Evolutionary conservation across 92 coral and sea anemone species (phyloP).

Genomic region (Anthopleura xanthogrammica): DNA sequence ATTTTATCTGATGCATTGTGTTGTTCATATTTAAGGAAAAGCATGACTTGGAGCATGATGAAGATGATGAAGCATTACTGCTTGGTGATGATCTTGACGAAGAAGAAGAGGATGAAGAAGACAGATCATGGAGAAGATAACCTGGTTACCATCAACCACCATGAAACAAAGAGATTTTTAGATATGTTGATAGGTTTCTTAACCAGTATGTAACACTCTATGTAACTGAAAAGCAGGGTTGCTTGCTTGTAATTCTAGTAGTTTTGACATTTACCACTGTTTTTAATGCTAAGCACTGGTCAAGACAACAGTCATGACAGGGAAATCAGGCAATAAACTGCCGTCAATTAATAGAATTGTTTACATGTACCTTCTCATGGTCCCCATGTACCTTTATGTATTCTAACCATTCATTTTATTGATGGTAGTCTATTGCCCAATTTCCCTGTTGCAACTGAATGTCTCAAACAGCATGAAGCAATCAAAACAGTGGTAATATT

Average conservation of each 20-base stretch:
- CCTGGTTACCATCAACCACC: neutral
- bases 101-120: conserved; percentile 96
- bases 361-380: too few relatives aligned
- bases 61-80: conserved; percentile 76
- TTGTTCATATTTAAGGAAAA: conserved; percentile 55
- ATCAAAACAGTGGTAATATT: too few relatives aligned
- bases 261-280: too few relatives aligned
- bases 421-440: too few relatives aligned
- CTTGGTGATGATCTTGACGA: conserved; percentile 87
- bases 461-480: too few relatives aligned
- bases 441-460: too few relatives aligned
- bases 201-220: neutral
- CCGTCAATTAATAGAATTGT: too few relatives aligned
- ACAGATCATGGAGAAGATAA: conserved; percentile 93
- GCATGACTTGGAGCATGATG: conserved; percentile 66
- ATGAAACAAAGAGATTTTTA: conserved; percentile 14
- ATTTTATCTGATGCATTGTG: neutral
- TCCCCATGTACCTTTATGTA: too few relatives aligned
- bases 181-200: conserved; percentile 10
- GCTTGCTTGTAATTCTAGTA: neutral
- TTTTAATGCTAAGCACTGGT: too few relatives aligned
- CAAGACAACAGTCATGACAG: too few relatives aligned
- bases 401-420: too few relatives aligned
- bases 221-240: neutral
- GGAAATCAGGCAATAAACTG: too few relatives aligned